Percentiles rank a stretch among this genome's conserved stretches.
Evolutionary conservation across 2,888 invertebrate genomes (phyloP).

Genomic region (Microctonus hyperodae): DNA sequence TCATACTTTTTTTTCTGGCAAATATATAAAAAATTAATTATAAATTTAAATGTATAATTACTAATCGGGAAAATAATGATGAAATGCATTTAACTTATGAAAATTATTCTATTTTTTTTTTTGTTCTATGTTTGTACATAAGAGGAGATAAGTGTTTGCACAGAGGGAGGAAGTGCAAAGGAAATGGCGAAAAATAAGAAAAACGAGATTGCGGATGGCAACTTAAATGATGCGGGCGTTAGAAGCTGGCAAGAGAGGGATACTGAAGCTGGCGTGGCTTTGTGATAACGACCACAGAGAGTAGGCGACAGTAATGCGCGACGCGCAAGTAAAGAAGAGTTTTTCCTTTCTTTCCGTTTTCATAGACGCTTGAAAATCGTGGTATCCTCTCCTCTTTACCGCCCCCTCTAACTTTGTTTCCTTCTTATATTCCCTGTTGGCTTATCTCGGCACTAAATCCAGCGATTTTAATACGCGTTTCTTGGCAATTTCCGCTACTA

Average conservation of each 20-base stretch:
- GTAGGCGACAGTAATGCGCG: conserved; percentile 53
- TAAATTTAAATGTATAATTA: neutral
- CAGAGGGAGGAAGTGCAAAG: conserved; percentile 28
- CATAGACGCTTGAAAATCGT: conserved; percentile 39
- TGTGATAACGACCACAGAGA: conserved; percentile 54
- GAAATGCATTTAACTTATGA: neutral
- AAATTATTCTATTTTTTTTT: neutral
- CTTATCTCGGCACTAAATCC: conserved; percentile 69
- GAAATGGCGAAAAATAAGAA: conserved; percentile 38
- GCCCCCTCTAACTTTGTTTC: conserved; percentile 30
- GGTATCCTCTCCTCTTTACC: conserved; percentile 3
- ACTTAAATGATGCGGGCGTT: conserved; percentile 53
- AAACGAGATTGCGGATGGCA: conserved; percentile 48
- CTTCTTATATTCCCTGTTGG: conserved; percentile 48
- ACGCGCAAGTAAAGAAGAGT: conserved; percentile 54
- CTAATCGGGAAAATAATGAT: neutral
- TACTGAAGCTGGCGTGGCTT: conserved; percentile 45
- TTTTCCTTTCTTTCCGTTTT: conserved; percentile 55
- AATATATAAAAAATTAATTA: neutral
- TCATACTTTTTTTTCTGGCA: too few relatives aligned
- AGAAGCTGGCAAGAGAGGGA: conserved; percentile 40
- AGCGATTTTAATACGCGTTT: conserved; percentile 68
- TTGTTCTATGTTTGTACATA: neutral
- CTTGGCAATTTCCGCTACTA: conserved; percentile 64
- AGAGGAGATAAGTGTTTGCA: conserved; percentile 33